These are phyloP conservation scores for Merops nubicus DNA, from an alignment of 2,113 vertebrate genomes.

Conservation along the genomic window DNA sequence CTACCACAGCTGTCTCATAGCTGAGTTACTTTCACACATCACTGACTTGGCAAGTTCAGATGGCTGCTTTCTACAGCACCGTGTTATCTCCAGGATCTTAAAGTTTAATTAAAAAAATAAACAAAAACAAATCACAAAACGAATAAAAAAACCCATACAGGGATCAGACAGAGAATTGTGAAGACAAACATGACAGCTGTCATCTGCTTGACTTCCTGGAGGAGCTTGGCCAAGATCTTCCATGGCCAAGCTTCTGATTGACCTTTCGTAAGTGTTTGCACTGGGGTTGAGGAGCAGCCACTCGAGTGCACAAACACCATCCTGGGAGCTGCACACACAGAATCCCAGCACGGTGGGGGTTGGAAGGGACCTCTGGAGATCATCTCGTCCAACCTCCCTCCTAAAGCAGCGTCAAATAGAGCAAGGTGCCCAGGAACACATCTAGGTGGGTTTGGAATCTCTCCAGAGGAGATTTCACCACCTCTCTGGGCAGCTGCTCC, in stretches of 20 bases:
- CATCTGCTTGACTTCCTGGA: neutral
- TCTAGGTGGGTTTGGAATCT: neutral
- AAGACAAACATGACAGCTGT: neutral
- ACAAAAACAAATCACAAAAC: neutral
- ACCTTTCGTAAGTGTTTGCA: neutral
- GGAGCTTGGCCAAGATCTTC: neutral
- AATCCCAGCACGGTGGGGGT: neutral
- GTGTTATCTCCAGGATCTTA: neutral
- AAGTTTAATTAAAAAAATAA: neutral
- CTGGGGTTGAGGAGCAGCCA: neutral
- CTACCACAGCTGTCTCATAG: neutral
- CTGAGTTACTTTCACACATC: neutral
- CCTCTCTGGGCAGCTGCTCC: neutral
- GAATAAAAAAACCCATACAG: neutral
- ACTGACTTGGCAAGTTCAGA: neutral
- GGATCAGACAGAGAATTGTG: neutral
- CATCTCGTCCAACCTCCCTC: neutral
- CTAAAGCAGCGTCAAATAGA: neutral
- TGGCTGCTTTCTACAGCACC: neutral
- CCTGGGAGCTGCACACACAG: neutral
- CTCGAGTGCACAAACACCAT: neutral
- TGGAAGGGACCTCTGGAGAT: neutral
- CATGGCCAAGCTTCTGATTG: rapidly evolving
- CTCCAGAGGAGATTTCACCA: neutral
- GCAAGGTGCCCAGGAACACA: neutral